Conservation (phyloP, 2,888 invertebrate genomes). For the Calameuta pallipes region DNA sequence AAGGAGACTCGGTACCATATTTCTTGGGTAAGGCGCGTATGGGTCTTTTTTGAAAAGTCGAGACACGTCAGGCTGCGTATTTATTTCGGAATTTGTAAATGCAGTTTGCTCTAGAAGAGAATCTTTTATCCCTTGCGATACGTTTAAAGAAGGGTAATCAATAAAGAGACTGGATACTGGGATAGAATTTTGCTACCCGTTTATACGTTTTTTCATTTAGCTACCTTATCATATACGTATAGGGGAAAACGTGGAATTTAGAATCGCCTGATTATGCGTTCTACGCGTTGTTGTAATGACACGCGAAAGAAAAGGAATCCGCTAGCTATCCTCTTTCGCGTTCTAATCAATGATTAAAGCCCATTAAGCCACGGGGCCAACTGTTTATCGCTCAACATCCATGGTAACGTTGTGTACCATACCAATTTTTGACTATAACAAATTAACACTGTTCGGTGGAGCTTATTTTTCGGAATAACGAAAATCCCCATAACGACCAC, state of each 20-base stretch:
- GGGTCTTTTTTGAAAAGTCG: not conserved
- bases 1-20: slow-evolving; percentile 7
- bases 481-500: not conserved
- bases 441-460: not conserved
- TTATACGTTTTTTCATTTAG: not conserved
- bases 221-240: not conserved
- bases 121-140: not conserved
- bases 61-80: not conserved
- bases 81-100: not conserved
- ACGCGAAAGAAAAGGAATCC: not conserved
- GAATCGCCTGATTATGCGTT: not conserved
- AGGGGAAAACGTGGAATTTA: not conserved
- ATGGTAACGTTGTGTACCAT: not conserved
- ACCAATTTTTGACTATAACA: not conserved
- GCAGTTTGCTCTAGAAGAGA: not conserved
- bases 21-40: not conserved
- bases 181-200: not conserved
- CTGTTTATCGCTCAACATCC: too few species aligned
- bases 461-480: not conserved
- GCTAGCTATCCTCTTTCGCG: not conserved
- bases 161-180: not conserved
- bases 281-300: not conserved
- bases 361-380: not conserved
- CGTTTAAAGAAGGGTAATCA: not conserved
- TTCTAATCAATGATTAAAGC: not conserved